These are phyloP conservation scores for Drosophila lacertosa DNA, from an alignment of 1,140 invertebrate genomes.

Conservation along the genomic window DNA sequence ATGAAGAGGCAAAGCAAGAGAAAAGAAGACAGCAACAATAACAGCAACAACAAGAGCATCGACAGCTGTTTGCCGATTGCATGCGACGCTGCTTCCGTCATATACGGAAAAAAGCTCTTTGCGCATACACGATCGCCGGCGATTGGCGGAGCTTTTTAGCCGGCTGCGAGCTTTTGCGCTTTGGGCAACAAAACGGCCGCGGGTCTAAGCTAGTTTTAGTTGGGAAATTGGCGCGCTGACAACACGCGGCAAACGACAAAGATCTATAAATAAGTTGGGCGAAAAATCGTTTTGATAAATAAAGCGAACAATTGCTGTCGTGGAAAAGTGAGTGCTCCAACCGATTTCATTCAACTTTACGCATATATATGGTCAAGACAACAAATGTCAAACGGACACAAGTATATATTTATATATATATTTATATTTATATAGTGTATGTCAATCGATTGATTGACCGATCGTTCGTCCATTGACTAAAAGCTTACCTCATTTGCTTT, in stretches of 20 bases:
- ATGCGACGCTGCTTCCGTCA: conserved; percentile 23
- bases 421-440: background rate
- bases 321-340: conserved; percentile 23
- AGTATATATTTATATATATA: background rate
- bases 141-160: conserved; percentile 22
- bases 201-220: conserved; percentile 64
- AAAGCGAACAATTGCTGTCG: conserved; percentile 8
- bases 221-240: conserved; percentile 48
- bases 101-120: conserved; percentile 20
- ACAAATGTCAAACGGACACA: conserved; percentile 1
- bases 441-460: conserved; percentile 11
- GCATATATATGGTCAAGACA: background rate
- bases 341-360: conserved; percentile 22
- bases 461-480: background rate
- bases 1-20: background rate
- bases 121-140: conserved; percentile 29
- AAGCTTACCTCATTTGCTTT: conserved; percentile 21
- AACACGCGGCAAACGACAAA: conserved; percentile 22
- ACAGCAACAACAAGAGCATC: conserved; percentile 20
- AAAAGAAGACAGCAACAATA: conserved; percentile 1
- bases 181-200: conserved; percentile 15
- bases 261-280: conserved; percentile 36
- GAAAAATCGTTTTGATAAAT: background rate
- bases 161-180: conserved; percentile 29
- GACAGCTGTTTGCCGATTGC: conserved; percentile 27